phyloP scores from a whole-genome alignment of 2,888 invertebrate genomes.

The Cheilosia soror region DNA sequence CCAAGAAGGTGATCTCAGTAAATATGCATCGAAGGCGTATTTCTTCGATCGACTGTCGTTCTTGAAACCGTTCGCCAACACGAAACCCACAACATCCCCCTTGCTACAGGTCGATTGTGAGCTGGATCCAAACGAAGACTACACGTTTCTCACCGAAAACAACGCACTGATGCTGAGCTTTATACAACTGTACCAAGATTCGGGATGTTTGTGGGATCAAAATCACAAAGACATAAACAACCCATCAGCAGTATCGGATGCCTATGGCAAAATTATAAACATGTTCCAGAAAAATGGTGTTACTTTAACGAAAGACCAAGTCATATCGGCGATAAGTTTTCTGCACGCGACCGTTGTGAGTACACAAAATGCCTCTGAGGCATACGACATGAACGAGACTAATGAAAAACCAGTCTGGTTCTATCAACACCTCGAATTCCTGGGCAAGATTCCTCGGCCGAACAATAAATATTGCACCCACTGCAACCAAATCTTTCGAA shows the following conservation, averaged over 20 bases:
- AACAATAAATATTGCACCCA: constrained; percentile 47
- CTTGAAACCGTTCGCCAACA: constrained; percentile 43
- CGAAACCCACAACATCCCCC: not conserved
- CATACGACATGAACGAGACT: constrained; percentile 3
- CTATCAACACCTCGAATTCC: constrained; percentile 50
- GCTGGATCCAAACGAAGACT: constrained; percentile 20
- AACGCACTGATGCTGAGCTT: constrained; percentile 43
- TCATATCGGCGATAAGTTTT: constrained; percentile 34
- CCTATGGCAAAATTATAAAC: constrained; percentile 40
- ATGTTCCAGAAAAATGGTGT: constrained; percentile 24
- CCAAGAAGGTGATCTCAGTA: not conserved
- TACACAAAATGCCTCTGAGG: constrained; percentile 13
- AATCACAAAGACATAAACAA: constrained; percentile 28
- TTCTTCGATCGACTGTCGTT: constrained; percentile 45
- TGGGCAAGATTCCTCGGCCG: constrained; percentile 23
- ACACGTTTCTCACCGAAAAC: constrained; percentile 45
- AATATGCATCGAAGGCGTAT: constrained; percentile 13
- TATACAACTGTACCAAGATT: constrained; percentile 43
- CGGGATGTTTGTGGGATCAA: constrained; percentile 48
- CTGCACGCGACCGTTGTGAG: constrained; percentile 19
- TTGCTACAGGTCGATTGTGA: not conserved
- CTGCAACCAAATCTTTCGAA: constrained; percentile 50
- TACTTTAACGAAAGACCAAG: constrained; percentile 26
- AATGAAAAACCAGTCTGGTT: constrained; percentile 36
- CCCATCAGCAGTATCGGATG: constrained; percentile 12